Conservation (phyloP, 2,113 vertebrate genomes). For the Tautogolabrus adspersus region DNA sequence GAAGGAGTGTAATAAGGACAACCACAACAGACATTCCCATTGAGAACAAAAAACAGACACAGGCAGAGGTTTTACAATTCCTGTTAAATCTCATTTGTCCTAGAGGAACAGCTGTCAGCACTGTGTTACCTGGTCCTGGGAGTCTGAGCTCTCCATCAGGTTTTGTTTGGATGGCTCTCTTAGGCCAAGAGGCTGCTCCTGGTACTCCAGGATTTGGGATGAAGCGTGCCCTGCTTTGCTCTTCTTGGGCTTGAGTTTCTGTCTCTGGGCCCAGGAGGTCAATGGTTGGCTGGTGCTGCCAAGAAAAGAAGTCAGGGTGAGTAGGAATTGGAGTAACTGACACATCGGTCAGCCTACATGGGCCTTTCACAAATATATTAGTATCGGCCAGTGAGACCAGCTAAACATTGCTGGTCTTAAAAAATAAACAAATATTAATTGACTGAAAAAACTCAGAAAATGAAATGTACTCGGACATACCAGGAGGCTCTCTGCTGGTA, state of each 20-base stretch:
- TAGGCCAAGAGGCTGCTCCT: slow-evolving; percentile 38
- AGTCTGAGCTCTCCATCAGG: slow-evolving; percentile 44
- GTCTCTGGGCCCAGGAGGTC: slow-evolving; percentile 95
- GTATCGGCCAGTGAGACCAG: too few species aligned
- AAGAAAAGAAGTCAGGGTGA: neutral
- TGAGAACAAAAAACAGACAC: neutral
- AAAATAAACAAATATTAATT: too few species aligned
- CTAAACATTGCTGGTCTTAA: too few species aligned
- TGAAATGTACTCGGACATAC: slow-evolving; percentile 44
- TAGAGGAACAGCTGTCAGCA: neutral
- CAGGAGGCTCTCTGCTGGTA: slow-evolving; percentile 69
- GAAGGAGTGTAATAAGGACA: slow-evolving; percentile 2
- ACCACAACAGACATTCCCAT: slow-evolving; percentile 10
- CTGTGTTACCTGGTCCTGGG: slow-evolving; percentile 62
- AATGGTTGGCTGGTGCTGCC: slow-evolving; percentile 81
- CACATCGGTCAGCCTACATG: too few species aligned
- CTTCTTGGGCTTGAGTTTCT: slow-evolving; percentile 87
- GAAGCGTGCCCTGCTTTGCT: slow-evolving; percentile 57
- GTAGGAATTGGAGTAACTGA: too few species aligned
- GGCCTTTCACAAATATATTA: too few species aligned
- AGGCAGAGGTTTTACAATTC: neutral
- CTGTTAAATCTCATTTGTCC: neutral
- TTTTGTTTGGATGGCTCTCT: slow-evolving; percentile 34
- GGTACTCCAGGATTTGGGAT: slow-evolving; percentile 31
- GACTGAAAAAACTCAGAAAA: too few species aligned